phyloP scores from a whole-genome alignment of 2,888 invertebrate genomes.

The Gisinianus flammeolus region DNA sequence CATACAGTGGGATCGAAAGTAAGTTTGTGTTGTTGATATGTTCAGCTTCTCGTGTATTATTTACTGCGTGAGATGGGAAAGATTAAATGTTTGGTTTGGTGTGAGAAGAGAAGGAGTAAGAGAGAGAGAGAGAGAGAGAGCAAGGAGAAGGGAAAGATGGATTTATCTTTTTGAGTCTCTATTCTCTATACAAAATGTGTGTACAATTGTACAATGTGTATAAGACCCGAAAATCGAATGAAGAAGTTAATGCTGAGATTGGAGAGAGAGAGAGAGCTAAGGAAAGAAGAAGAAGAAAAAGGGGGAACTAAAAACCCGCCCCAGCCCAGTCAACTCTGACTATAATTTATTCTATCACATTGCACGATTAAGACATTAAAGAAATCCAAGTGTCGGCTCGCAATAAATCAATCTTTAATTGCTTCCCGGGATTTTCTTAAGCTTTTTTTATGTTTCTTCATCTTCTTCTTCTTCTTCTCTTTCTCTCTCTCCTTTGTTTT shows the following conservation, averaged over 20 bases:
- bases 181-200: too few relatives aligned
- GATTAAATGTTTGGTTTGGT: neutral
- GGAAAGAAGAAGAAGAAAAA: slow-evolving; percentile 16
- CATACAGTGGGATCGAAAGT: too few relatives aligned
- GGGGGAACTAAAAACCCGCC: slow-evolving; percentile 20
- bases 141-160: neutral
- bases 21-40: too few relatives aligned
- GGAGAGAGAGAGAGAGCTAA: neutral
- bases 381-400: slow-evolving; percentile 24
- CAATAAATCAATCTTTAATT: slow-evolving; percentile 37
- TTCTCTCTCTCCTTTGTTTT: neutral
- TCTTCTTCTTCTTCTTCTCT: neutral
- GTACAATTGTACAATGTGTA: neutral
- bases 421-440: slow-evolving; percentile 19
- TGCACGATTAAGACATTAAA: slow-evolving; percentile 34
- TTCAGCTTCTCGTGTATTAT: neutral
- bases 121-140: neutral
- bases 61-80: neutral
- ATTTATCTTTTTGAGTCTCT: neutral
- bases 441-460: neutral
- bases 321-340: neutral
- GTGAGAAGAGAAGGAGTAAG: neutral
- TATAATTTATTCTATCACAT: slow-evolving; percentile 37
- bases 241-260: neutral
- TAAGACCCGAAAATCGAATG: neutral